Evolutionary conservation across 2,797 vertebrate genomes (phyloP).

Genomic region (Halcyon smyrnensis): DNA sequence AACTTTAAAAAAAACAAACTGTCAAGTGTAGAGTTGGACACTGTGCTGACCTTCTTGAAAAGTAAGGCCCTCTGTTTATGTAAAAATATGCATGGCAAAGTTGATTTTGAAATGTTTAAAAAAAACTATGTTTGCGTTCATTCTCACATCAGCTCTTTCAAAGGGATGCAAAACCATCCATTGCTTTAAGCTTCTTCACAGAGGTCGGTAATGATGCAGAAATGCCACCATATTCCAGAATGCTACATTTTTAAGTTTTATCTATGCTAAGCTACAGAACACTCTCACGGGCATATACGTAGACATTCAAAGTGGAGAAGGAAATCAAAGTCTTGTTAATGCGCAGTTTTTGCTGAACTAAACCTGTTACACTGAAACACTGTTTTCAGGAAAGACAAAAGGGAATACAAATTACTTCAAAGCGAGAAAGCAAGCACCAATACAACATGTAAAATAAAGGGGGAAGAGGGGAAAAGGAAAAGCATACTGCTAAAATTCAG

Average conservation of each 20-base stretch:
- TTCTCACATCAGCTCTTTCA: neutral
- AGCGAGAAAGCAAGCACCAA: constrained; percentile 4
- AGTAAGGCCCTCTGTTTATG: neutral
- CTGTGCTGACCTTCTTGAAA: neutral
- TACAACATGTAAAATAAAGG: neutral
- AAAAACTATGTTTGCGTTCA: neutral
- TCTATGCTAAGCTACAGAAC: neutral
- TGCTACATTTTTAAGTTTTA: neutral
- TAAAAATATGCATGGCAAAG: neutral
- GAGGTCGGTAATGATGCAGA: neutral
- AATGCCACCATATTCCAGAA: constrained; percentile 63
- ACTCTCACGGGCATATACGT: neutral
- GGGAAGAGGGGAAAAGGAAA: neutral
- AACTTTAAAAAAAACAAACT: neutral
- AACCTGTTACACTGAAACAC: neutral
- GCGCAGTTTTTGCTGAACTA: neutral
- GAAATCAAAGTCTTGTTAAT: neutral
- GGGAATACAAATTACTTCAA: neutral
- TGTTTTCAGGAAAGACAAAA: neutral
- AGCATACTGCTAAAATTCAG: neutral
- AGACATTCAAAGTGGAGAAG: neutral
- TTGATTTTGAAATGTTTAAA: neutral
- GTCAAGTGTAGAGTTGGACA: neutral
- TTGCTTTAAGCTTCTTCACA: neutral
- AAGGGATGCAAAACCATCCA: neutral